Base-by-base conservation (phyloP, 2,797 vertebrate genomes). In the Sus cebifrons region DNA sequence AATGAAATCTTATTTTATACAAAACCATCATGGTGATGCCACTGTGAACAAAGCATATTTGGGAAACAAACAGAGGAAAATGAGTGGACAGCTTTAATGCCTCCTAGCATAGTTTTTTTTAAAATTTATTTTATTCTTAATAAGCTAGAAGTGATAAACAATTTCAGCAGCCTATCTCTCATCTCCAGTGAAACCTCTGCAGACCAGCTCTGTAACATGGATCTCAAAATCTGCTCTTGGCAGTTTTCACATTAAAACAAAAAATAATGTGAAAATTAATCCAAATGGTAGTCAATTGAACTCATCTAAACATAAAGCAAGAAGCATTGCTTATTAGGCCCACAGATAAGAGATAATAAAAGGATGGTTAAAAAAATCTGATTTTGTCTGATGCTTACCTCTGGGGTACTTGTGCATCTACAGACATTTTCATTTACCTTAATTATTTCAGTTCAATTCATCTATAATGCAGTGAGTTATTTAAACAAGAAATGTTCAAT, bases 61-160 rank as follows among this genome's bases (percentile, higher is more conserved):
- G 87, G 98, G 89, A 97, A 98, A 97, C 97, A 96, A 98, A 97
- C 82, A 97, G 92, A 98, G 96, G 94, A 96, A 95, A 98, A 94
- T 94, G 83, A 97, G 90, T 97, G 92, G 87, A 91, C 95, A 98
- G 90, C 84, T 97, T 98, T 93, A 97, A 93, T 98, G 97, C 96
- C 97, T 98, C 74, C 89, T 86, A 98, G 94, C 97, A 97, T 49
- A 49, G 44, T 49, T 95, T 98, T 65, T 95, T 98, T 65, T 3
- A 40, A 93, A 15, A 56, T 87, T 83, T 56, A 15, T 5, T 85
- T 83, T 36, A 14, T 4, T n/a, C 93, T 98, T 97, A 98, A 98
- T 98, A 98, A 98, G 98, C 90, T 96, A 91, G 95, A 97, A 93
- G 96, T 98, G 97, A 98, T 94, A 98, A 97, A 97, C 94, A 94